Evolutionary conservation across 2,113 vertebrate genomes (phyloP).

Genomic region (Camelus bactrianus): DNA sequence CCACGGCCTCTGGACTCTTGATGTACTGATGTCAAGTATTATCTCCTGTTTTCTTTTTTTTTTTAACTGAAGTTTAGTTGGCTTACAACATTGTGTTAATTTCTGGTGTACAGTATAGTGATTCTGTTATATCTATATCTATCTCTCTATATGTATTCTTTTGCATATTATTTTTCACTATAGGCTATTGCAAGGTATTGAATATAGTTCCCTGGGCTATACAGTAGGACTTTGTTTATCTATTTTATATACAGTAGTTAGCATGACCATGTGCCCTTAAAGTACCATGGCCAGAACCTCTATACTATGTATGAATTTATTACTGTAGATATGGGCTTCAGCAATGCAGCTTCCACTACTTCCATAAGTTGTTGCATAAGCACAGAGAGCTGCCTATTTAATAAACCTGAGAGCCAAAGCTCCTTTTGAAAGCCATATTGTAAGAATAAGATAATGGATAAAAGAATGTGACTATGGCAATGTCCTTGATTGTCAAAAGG

Average conservation of each 20-base stretch:
- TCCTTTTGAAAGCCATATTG: background rate
- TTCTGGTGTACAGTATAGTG: no score
- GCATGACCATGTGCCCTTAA: background rate
- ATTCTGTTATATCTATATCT: no score
- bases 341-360: constrained; percentile 67
- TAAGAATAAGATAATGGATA: constrained; percentile 13
- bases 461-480: constrained; percentile 45
- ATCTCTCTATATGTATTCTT: no score
- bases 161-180: no score
- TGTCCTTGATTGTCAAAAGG: background rate
- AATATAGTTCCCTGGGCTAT: no score
- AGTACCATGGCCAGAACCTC: background rate
- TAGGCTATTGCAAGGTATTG: no score
- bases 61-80: no score
- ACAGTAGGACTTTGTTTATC: no score
- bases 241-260: background rate
- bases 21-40: background rate
- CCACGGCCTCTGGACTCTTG: background rate
- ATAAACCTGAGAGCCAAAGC: background rate
- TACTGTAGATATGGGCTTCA: constrained; percentile 34
- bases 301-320: background rate
- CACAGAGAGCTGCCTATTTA: constrained; percentile 39
- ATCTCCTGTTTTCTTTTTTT: background rate
- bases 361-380: background rate
- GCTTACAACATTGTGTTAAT: no score